These are phyloP conservation scores for Helicolenus hilgendorfi DNA, from an alignment of 2,797 vertebrate species.

Conservation along the genomic window DNA sequence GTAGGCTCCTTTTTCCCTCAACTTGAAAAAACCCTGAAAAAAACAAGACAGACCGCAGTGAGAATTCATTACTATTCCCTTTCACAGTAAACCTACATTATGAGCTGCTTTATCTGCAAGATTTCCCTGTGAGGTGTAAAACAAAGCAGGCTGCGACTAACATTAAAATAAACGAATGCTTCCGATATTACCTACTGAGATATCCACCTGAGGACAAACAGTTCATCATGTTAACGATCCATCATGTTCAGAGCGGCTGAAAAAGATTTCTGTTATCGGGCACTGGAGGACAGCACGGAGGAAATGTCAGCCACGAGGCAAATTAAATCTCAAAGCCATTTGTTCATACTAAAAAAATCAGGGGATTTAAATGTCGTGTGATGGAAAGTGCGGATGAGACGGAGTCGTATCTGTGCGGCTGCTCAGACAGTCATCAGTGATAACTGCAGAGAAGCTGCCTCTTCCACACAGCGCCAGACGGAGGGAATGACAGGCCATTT, in stretches of 20 bases:
- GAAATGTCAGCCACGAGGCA: slow-evolving; percentile 63
- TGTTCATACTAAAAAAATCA: slow-evolving; percentile 60
- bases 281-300: slow-evolving; percentile 58
- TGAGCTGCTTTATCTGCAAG: not conserved
- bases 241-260: slow-evolving; percentile 21
- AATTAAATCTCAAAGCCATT: slow-evolving; percentile 69
- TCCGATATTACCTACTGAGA: slow-evolving; percentile 19
- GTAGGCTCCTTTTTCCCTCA: slow-evolving; percentile 14
- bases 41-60: not conserved
- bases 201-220: slow-evolving; percentile 43
- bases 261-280: slow-evolving; percentile 37
- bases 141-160: not conserved
- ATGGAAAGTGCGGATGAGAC: slow-evolving; percentile 44
- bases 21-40: slow-evolving; percentile 29
- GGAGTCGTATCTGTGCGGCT: slow-evolving; percentile 29
- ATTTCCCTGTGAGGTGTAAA: not conserved
- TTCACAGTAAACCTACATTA: not conserved
- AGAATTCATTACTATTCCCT: not conserved
- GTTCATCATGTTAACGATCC: slow-evolving; percentile 55
- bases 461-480: slow-evolving; percentile 12
- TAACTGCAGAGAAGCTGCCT: slow-evolving; percentile 49
- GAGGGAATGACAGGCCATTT: slow-evolving; percentile 47
- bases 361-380: slow-evolving; percentile 67
- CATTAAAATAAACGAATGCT: slow-evolving; percentile 5
- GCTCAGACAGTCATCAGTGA: slow-evolving; percentile 63